Conservation (phyloP, 2,888 invertebrate species). For the Oxyteleia sp. region DNA sequence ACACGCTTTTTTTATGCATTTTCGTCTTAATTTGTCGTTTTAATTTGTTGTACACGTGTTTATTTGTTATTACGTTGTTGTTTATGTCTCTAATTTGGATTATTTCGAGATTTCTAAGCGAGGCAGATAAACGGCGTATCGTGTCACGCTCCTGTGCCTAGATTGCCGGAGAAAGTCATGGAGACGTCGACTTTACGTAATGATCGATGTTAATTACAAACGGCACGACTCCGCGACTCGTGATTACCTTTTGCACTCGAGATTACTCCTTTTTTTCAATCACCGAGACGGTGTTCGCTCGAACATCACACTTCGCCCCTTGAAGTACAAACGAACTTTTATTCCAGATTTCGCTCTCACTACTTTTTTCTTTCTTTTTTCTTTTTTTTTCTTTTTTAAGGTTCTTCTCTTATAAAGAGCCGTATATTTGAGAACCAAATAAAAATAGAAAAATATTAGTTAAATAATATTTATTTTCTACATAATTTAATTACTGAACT, state of each 20-base stretch:
- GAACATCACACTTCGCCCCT: constrained; percentile 3
- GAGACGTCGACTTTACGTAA: constrained; percentile 65
- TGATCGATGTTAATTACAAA: constrained; percentile 64
- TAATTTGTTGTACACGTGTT: no score
- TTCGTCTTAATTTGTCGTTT: no score
- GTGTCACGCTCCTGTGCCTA: constrained; percentile 54
- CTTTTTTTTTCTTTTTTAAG: no score
- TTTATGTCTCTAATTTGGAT: no score
- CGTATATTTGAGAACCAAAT: no score
- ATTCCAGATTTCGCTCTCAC: not conserved
- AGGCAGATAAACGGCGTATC: constrained; percentile 52
- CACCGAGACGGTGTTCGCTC: constrained; percentile 5
- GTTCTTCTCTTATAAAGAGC: no score
- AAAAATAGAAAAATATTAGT: no score
- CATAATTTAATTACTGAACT: no score
- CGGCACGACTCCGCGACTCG: constrained; percentile 55
- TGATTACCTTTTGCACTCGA: constrained; percentile 59
- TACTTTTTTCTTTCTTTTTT: no score
- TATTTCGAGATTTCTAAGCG: constrained; percentile 16
- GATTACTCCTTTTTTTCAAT: constrained; percentile 47
- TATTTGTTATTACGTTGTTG: no score
- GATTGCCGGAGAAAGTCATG: constrained; percentile 62
- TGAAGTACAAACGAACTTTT: not conserved
- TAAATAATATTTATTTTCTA: no score
- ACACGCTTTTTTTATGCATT: no score